Percentiles rank a stretch among this genome's conserved stretches.
These are phyloP conservation scores for Sicus ferrugineus DNA, from an alignment of 2,888 invertebrate genomes.

Conservation along the genomic window DNA sequence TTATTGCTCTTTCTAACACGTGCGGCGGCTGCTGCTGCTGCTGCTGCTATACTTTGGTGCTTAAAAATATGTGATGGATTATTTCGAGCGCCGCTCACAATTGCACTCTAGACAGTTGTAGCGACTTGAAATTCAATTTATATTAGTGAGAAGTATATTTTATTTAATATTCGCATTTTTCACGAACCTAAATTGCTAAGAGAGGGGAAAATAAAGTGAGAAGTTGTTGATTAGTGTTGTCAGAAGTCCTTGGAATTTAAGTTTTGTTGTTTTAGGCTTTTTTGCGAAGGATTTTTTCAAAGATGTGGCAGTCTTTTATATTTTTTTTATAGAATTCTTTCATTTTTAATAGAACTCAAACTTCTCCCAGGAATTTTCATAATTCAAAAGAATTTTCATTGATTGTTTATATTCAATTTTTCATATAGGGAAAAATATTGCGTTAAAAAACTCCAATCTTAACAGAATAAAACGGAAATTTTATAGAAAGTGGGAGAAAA, in stretches of 20 bases:
- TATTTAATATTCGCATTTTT: constrained; percentile 45
- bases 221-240: constrained; percentile 63
- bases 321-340: constrained; percentile 17
- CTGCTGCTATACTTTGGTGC: neutral
- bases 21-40: too few species aligned
- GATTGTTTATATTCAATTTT: too few species aligned
- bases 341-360: neutral
- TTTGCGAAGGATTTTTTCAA: constrained; percentile 3
- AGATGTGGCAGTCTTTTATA: constrained; percentile 13
- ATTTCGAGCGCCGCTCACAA: constrained; percentile 20
- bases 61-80: neutral
- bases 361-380: neutral
- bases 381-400: too few species aligned
- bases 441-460: too few species aligned
- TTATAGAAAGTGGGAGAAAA: too few species aligned
- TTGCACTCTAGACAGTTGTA: constrained; percentile 44
- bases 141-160: constrained; percentile 39
- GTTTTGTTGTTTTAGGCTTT: constrained; percentile 38
- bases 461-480: too few species aligned
- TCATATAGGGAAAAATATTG: too few species aligned
- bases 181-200: constrained; percentile 64
- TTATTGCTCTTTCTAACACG: neutral
- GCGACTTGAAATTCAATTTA: constrained; percentile 40
- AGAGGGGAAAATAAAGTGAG: constrained; percentile 65
- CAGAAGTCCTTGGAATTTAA: constrained; percentile 49